Base-by-base conservation (phyloP, 2,113 vertebrate genomes). In the Zosterops pallidus region DNA sequence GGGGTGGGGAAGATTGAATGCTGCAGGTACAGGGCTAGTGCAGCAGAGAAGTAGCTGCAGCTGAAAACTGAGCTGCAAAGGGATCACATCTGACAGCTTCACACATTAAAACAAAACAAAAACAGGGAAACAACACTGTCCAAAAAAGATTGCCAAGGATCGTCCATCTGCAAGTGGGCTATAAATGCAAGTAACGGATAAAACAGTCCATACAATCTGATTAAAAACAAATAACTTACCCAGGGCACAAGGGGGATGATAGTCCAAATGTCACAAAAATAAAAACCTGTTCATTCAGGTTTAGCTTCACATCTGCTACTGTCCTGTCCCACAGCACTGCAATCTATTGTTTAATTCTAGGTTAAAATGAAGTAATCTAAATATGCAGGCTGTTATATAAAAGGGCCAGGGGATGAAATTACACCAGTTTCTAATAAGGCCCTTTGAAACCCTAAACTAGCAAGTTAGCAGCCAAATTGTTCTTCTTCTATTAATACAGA, bases 341-440 rank as follows among this genome's bases (percentile, higher is more conserved):
- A 97, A 96, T 86, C 97, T 97, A 98, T 98, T 98, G 98, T 98
- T 98, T 97, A 98, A 97, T 98, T 98, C 88, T 90, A 94, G 97
- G 96, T 97, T 98, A 98, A 98, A 98, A 98, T 97, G 96, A 98
- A 98, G 97, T 96, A 97, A 97, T 96, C 95, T 96, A 98, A 98
- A 98, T 97, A 97, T 91, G 96, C 95, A 97, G 63, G 18, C 94
- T 96, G 94, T 98, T 98, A 98, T 90, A 98, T 97, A 98, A 98
- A 97, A 97, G 95, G 90, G 60, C 87, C 55, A 90, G 86, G 94
- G 96, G 97, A 99, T 99, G 98, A 99, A 99, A 99, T 99, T 99
- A 99, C 98, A 99, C 97, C 98, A 98, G 97, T 98, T 98, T 98
- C 98, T 98, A 98, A 98, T 98, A 98, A 98, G 98, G 96, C 96